Evolutionary conservation across 2,113 vertebrate species (phyloP).

Genomic region (Ornithorhynchus anatinus): DNA sequence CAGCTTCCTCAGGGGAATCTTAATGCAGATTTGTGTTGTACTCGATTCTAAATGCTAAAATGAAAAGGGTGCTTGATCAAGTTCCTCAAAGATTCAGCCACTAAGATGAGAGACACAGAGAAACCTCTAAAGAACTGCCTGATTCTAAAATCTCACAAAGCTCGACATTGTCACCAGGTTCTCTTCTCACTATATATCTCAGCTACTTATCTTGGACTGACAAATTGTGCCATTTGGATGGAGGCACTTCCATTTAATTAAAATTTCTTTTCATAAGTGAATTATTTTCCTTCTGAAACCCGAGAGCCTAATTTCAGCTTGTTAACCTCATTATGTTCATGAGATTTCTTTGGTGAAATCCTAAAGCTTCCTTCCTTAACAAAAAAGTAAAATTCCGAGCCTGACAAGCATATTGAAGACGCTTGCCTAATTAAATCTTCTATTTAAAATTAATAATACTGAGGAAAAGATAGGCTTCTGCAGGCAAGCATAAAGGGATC

Average conservation of each 20-base stretch:
- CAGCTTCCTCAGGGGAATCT: not conserved
- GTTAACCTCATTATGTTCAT: constrained; percentile 27
- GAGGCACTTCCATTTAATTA: constrained; percentile 21
- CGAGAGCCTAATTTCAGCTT: constrained; percentile 25
- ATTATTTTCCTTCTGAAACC: constrained; percentile 10
- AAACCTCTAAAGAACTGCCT: not conserved
- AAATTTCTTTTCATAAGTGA: constrained; percentile 8
- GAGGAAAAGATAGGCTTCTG: not conserved
- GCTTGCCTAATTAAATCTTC: constrained; percentile 26
- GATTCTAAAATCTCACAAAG: not conserved
- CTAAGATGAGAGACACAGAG: not conserved
- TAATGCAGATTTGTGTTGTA: constrained; percentile 1
- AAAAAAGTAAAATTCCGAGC: constrained; percentile 11
- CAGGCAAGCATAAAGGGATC: not conserved
- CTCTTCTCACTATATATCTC: not conserved
- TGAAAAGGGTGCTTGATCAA: not conserved
- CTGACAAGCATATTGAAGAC: constrained; percentile 3
- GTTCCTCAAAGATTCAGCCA: not conserved
- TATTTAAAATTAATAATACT: not conserved
- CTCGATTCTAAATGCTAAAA: not conserved
- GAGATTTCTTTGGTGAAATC: constrained; percentile 14
- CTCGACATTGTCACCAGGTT: not conserved
- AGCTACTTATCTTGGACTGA: constrained; percentile 4
- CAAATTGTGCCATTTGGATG: constrained; percentile 25
- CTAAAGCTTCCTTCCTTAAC: constrained; percentile 18